A percentile compares a stretch with the other conserved stretches of the same genome.
Conservation (phyloP, 2,888 invertebrate genomes). For the Zootermopsis nevadensis region DNA sequence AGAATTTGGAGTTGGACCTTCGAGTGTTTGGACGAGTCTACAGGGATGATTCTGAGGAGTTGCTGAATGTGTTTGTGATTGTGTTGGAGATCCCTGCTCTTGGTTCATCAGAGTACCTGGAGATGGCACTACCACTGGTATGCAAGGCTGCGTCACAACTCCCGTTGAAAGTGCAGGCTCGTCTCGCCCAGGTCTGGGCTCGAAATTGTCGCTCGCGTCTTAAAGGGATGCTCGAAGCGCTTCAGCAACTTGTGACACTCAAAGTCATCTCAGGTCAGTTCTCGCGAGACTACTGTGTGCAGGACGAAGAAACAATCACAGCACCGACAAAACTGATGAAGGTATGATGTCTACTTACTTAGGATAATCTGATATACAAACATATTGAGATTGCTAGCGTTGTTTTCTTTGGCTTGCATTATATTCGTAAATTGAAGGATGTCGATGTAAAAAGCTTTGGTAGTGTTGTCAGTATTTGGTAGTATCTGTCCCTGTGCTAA, state of each 20-base stretch:
- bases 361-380: background rate
- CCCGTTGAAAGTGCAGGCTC: conserved; percentile 80
- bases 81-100: conserved; percentile 82
- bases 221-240: conserved; percentile 76
- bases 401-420: background rate
- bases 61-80: conserved; percentile 74
- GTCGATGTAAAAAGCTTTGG: too few species aligned
- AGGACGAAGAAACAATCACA: conserved; percentile 86
- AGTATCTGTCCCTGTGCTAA: too few species aligned
- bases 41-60: conserved; percentile 59
- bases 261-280: conserved; percentile 83
- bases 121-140: conserved; percentile 80
- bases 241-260: conserved; percentile 90
- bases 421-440: background rate
- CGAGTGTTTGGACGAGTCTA: conserved; percentile 65
- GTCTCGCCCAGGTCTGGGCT: conserved; percentile 84
- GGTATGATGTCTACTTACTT: conserved; percentile 62
- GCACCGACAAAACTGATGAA: conserved; percentile 91
- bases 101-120: conserved; percentile 83
- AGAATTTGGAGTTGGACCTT: conserved; percentile 78
- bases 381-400: background rate
- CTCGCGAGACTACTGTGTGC: conserved; percentile 78
- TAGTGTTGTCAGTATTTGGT: too few species aligned
- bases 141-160: conserved; percentile 79
- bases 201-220: conserved; percentile 73